phyloP scores from a whole-genome alignment of 1,140 invertebrate species.

The Whitmania pigra region DNA sequence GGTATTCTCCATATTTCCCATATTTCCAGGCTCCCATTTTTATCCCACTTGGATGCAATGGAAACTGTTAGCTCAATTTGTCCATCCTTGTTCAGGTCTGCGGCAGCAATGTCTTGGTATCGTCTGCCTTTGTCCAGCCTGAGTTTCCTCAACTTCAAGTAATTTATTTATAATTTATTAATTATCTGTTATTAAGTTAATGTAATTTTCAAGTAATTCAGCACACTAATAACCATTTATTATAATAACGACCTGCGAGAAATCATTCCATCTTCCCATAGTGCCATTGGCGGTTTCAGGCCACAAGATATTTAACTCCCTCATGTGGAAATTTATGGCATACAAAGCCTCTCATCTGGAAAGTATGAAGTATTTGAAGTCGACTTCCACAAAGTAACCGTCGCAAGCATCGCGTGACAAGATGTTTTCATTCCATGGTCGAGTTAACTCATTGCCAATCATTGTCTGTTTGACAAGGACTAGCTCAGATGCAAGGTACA shows the following conservation, averaged over 20 bases:
- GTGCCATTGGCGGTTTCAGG: background rate
- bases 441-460: background rate
- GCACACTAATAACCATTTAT: background rate
- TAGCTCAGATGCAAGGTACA: background rate
- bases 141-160: background rate
- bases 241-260: background rate
- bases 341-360: background rate
- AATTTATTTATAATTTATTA: no score
- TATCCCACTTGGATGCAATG: background rate
- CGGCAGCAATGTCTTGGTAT: background rate
- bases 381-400: background rate
- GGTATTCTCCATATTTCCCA: conserved; percentile 7
- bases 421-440: background rate
- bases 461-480: background rate
- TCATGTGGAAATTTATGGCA: background rate
- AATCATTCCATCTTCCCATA: background rate
- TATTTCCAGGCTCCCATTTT: background rate
- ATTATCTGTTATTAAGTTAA: background rate
- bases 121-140: background rate
- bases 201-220: background rate
- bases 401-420: background rate
- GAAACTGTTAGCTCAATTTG: background rate
- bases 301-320: background rate
- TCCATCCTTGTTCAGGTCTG: background rate
- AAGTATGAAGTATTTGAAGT: background rate